Conservation (phyloP, 2,888 invertebrate species). For the Tenodera sinensis region DNA sequence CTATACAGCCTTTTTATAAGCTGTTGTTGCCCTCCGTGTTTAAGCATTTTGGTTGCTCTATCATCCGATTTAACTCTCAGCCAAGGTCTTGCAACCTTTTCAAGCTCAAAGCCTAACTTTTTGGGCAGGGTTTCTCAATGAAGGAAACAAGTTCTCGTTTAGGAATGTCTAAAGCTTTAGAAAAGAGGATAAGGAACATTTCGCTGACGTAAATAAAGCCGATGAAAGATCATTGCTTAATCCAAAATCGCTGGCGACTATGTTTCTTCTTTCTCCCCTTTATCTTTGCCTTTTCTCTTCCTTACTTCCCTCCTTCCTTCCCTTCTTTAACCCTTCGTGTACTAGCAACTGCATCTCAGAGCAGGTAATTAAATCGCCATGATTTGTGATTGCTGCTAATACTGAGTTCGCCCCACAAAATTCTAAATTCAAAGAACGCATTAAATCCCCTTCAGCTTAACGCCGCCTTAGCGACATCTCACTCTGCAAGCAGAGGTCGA, state of each 20-base stretch:
- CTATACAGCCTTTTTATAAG: not conserved
- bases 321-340: not conserved
- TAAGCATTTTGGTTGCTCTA: not conserved
- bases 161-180: not conserved
- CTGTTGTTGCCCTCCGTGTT: not conserved
- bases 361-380: not conserved
- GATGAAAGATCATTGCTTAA: not conserved
- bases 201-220: not conserved
- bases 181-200: not conserved
- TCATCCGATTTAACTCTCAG: not conserved
- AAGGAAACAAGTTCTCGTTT: not conserved
- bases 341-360: not conserved
- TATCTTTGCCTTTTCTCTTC: not conserved
- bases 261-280: not conserved
- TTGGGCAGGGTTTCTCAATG: not conserved
- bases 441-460: not conserved
- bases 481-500: not conserved
- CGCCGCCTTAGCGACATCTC: not conserved
- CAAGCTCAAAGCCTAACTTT: not conserved
- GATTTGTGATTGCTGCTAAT: constrained; percentile 3
- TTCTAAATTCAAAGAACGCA: not conserved
- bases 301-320: not conserved
- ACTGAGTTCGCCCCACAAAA: not conserved
- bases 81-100: not conserved
- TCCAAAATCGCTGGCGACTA: not conserved